phyloP scores from a whole-genome alignment of 2,888 invertebrate species.

The Perizoma flavofasciatum region DNA sequence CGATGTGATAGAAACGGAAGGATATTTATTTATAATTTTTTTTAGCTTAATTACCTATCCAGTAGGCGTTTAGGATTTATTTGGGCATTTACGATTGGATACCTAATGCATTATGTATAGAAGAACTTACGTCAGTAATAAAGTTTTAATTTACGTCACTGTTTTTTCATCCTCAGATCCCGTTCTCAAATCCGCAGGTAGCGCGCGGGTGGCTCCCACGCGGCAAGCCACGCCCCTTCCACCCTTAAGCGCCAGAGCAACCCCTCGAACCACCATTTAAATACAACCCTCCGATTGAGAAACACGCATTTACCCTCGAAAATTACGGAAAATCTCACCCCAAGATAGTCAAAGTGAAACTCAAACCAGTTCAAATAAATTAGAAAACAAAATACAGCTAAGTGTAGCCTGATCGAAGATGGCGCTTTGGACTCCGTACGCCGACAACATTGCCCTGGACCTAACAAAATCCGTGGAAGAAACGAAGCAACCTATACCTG shows the following conservation, averaged over 20 bases:
- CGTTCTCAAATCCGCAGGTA: slow-evolving; percentile 40
- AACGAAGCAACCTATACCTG: slow-evolving; percentile 7
- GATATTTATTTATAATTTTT: no score
- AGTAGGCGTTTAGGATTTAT: no score
- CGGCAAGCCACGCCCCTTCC: slow-evolving; percentile 36
- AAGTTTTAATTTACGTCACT: slow-evolving; percentile 20
- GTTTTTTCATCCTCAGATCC: slow-evolving; percentile 37
- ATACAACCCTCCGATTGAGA: slow-evolving; percentile 33
- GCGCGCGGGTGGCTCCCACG: slow-evolving; percentile 27
- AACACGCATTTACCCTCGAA: slow-evolving; percentile 23
- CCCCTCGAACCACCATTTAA: slow-evolving; percentile 38
- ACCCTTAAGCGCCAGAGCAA: slow-evolving; percentile 43
- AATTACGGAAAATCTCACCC: background rate
- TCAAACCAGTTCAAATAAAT: background rate
- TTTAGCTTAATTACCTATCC: no score
- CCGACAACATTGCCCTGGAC: slow-evolving; percentile 58
- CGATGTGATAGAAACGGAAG: no score
- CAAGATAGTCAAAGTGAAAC: background rate
- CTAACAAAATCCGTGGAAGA: slow-evolving; percentile 49
- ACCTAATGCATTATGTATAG: no score
- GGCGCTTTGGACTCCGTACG: slow-evolving; percentile 73
- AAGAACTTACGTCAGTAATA: no score
- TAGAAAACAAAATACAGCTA: background rate
- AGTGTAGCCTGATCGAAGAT: slow-evolving; percentile 39
- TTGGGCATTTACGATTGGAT: no score